A percentile compares a stretch with the other conserved stretches of the same genome.
Conservation (phyloP, 2,797 vertebrate species). For the Diceros bicornis region DNA sequence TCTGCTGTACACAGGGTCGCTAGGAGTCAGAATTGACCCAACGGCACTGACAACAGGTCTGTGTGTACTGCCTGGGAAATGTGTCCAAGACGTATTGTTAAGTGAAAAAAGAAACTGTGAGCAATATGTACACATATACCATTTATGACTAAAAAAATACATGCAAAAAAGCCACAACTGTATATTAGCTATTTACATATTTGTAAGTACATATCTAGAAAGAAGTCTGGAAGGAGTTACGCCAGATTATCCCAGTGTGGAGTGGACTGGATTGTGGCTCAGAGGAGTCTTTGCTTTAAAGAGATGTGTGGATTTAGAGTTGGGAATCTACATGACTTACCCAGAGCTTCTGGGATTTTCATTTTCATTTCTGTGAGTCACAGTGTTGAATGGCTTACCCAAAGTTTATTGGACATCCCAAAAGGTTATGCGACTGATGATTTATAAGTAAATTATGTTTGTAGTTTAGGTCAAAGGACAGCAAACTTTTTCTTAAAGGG, state of each 20-base stretch:
- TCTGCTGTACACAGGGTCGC: too few species aligned
- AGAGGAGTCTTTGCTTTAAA: background rate
- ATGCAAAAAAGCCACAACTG: background rate
- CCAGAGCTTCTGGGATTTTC: conserved; percentile 9
- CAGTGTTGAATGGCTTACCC: background rate
- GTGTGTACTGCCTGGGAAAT: background rate
- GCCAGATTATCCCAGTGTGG: background rate
- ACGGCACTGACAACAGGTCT: background rate
- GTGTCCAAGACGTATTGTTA: background rate
- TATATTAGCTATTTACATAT: background rate
- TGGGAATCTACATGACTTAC: background rate
- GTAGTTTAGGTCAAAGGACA: conserved; percentile 20
- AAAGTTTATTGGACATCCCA: conserved; percentile 10
- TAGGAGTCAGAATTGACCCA: too few species aligned
- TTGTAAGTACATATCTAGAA: background rate
- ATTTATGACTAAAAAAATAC: conserved; percentile 19
- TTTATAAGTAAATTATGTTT: conserved; percentile 29
- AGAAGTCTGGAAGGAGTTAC: background rate
- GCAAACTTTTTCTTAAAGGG: conserved; percentile 27
- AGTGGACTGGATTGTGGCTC: background rate
- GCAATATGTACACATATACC: background rate
- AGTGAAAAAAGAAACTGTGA: conserved; percentile 11
- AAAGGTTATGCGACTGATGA: background rate
- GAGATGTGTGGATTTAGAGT: background rate
- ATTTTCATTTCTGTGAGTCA: conserved; percentile 13